A percentile compares a stretch with the other conserved stretches of the same genome.
These are phyloP conservation scores for Catocala sponsa DNA, from an alignment of 2,888 invertebrate genomes.

Conservation along the genomic window DNA sequence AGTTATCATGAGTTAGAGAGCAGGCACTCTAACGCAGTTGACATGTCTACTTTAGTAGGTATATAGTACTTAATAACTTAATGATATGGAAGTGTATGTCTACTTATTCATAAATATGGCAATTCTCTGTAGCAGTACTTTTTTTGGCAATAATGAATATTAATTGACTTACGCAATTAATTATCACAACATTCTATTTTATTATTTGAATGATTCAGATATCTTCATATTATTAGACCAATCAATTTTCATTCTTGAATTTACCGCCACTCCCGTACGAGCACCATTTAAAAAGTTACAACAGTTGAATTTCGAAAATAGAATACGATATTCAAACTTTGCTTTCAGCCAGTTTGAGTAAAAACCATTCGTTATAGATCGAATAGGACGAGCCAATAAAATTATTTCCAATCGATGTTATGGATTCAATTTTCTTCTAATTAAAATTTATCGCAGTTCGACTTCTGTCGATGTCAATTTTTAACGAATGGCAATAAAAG, in stretches of 20 bases:
- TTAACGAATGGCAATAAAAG: conserved; percentile 47
- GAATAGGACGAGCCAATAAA: conserved; percentile 68
- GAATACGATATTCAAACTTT: conserved; percentile 75
- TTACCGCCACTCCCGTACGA: conserved; percentile 35
- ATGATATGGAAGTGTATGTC: too few relatives aligned
- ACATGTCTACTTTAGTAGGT: too few relatives aligned
- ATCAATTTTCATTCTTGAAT: conserved; percentile 33
- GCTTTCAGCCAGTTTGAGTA: conserved; percentile 70
- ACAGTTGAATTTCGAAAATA: conserved; percentile 70
- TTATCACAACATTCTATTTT: too few relatives aligned
- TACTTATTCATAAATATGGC: too few relatives aligned
- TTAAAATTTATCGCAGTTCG: conserved; percentile 64
- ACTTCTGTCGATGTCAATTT: conserved; percentile 54
- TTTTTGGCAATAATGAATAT: too few relatives aligned
- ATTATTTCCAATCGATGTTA: conserved; percentile 71
- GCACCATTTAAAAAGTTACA: conserved; percentile 61
- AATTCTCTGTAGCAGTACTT: too few relatives aligned
- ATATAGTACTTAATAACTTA: too few relatives aligned
- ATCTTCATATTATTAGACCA: background rate
- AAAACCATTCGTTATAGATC: conserved; percentile 72
- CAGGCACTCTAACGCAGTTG: too few relatives aligned
- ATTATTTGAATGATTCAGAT: background rate
- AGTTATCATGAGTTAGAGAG: too few relatives aligned
- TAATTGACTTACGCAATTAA: too few relatives aligned
- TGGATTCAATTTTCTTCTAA: conserved; percentile 68